A percentile compares a stretch with the other conserved stretches of the same genome.
Evolutionary conservation across 2,888 invertebrate species (phyloP).

Genomic region (Drosophila sordidula): DNA sequence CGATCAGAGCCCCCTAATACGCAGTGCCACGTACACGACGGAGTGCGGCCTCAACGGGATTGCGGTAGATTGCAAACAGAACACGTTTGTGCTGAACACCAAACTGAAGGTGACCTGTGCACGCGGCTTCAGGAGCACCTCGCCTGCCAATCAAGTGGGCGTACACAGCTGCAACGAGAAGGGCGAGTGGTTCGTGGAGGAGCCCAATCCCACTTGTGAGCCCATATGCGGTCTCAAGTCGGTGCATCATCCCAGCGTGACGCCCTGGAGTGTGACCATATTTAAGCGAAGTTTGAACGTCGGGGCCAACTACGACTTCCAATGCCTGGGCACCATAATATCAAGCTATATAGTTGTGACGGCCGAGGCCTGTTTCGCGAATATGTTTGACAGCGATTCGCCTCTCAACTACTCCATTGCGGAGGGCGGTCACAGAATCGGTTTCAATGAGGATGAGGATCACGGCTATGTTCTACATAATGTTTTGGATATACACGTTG

Average conservation of each 20-base stretch:
- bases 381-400: fast-evolving
- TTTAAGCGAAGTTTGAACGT: not conserved
- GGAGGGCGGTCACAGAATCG: slow-evolving; percentile 18
- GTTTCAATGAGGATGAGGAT: slow-evolving; percentile 17
- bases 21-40: not conserved
- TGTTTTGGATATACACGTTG: slow-evolving; percentile 35
- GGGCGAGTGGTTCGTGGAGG: slow-evolving; percentile 66
- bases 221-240: slow-evolving; percentile 68
- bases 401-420: slow-evolving; percentile 22
- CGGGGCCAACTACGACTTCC: slow-evolving; percentile 1
- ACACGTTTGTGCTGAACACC: slow-evolving; percentile 3
- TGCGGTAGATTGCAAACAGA: slow-evolving; percentile 17
- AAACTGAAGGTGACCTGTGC: slow-evolving; percentile 46
- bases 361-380: slow-evolving; percentile 8
- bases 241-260: slow-evolving; percentile 39
- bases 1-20: not conserved
- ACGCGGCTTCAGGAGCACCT: slow-evolving; percentile 26
- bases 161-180: slow-evolving; percentile 50
- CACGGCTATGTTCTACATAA: slow-evolving; percentile 47
- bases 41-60: not conserved
- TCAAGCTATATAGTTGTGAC: slow-evolving; percentile 34
- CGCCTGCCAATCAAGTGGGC: not conserved
- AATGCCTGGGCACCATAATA: slow-evolving; percentile 32
- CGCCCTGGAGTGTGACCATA: slow-evolving; percentile 71
- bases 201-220: slow-evolving; percentile 59